Conservation (phyloP, 2,113 vertebrate genomes). For the Psittacula cyanocephala region DNA sequence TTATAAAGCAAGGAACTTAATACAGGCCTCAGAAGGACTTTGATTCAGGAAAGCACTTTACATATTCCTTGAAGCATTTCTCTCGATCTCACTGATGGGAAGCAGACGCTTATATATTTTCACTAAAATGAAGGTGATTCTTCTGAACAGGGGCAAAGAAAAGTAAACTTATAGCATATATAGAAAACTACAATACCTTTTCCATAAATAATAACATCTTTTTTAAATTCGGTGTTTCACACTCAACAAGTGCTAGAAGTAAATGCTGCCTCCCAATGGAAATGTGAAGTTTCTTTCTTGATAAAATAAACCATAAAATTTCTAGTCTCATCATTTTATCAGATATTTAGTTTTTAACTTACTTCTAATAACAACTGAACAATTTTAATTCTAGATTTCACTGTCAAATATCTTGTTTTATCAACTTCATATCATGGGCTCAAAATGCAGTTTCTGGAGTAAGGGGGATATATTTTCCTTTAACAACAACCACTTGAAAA, state of each 20-base stretch:
- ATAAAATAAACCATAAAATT: not conserved
- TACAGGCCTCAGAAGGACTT: not conserved
- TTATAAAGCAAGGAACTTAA: not conserved
- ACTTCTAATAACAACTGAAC: not conserved
- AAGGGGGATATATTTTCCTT: not conserved
- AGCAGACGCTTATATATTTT: not conserved
- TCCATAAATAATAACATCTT: not conserved
- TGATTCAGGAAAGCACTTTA: not conserved
- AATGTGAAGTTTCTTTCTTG: not conserved
- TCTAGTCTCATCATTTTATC: not conserved
- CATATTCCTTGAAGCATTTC: not conserved
- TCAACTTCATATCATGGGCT: not conserved
- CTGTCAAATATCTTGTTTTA: not conserved
- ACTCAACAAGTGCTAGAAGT: constrained; percentile 19
- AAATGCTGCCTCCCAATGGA: constrained; percentile 61
- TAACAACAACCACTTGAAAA: not conserved
- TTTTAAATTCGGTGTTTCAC: not conserved
- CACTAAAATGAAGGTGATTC: not conserved
- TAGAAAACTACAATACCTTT: not conserved
- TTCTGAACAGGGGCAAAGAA: not conserved
- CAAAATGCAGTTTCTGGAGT: not conserved
- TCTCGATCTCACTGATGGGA: not conserved
- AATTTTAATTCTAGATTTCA: not conserved
- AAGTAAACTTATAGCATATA: not conserved
- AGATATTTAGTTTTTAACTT: not conserved